Evolutionary conservation across 2,888 invertebrate genomes (phyloP).

Genomic region (Lasius fuliginosus): DNA sequence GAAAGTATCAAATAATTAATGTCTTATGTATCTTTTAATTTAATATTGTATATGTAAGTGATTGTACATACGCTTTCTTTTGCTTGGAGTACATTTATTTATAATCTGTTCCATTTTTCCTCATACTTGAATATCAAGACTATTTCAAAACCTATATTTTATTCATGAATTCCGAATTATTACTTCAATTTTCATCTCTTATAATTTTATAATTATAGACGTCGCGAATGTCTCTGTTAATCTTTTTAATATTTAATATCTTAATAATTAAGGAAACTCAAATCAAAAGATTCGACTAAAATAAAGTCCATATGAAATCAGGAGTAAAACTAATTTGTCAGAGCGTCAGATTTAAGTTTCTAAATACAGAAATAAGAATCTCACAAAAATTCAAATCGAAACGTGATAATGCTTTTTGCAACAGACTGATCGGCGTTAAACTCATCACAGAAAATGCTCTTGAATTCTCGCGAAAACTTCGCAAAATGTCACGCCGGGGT

Average conservation of each 20-base stretch:
- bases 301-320: not conserved
- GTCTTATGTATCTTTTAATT: not conserved
- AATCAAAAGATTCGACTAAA: not conserved
- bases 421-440: not conserved
- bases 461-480: not conserved
- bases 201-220: too few relatives aligned
- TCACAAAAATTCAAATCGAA: not conserved
- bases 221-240: not conserved
- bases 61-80: not conserved
- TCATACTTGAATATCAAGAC: not conserved
- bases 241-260: not conserved
- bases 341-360: not conserved
- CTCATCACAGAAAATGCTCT: slow-evolving; percentile 4
- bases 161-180: not conserved
- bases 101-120: not conserved
- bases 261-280: not conserved
- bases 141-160: not conserved
- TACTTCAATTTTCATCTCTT: slow-evolving; percentile 1
- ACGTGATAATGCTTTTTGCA: not conserved
- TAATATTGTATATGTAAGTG: not conserved
- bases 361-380: not conserved
- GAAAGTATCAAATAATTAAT: not conserved
- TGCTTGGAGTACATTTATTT: not conserved
- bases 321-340: not conserved
- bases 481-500: not conserved